Evolutionary conservation across 1,140 invertebrate genomes (phyloP).

Genomic region (Macrosteles quadrilineatus): DNA sequence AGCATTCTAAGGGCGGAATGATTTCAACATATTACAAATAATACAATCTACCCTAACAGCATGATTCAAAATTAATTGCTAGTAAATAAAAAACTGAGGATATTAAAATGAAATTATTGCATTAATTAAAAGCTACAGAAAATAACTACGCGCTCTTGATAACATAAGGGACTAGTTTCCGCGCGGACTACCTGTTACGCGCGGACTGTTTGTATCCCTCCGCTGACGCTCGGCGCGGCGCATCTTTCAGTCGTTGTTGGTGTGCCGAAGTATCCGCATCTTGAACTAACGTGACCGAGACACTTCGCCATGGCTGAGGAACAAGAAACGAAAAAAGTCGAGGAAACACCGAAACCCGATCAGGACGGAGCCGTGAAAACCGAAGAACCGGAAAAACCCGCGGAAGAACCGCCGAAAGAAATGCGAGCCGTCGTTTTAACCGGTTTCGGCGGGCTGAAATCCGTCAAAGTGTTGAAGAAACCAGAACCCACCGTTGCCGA

Average conservation of each 20-base stretch:
- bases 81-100: no score
- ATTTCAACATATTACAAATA: no score
- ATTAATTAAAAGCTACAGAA: no score
- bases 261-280: no score
- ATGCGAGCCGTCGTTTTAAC: slow-evolving; percentile 81
- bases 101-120: no score
- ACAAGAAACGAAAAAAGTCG: slow-evolving; percentile 50
- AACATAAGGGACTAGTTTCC: not conserved
- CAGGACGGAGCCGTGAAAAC: slow-evolving; percentile 50
- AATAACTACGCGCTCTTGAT: not conserved
- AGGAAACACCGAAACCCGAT: slow-evolving; percentile 37
- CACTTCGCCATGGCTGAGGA: slow-evolving; percentile 52
- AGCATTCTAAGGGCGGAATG: no score
- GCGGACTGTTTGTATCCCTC: not conserved
- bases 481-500: slow-evolving; percentile 71
- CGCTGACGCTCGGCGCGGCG: no score
- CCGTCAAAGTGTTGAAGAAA: slow-evolving; percentile 78
- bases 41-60: no score
- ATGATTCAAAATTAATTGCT: no score
- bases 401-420: slow-evolving; percentile 66
- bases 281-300: no score
- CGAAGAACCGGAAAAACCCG: slow-evolving; percentile 60
- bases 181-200: slow-evolving; percentile 5
- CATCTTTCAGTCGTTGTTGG: no score
- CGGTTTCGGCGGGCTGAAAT: slow-evolving; percentile 81